Base-by-base conservation (phyloP, 2,888 invertebrate genomes). In the Drosophila atroscutellata region DNA sequence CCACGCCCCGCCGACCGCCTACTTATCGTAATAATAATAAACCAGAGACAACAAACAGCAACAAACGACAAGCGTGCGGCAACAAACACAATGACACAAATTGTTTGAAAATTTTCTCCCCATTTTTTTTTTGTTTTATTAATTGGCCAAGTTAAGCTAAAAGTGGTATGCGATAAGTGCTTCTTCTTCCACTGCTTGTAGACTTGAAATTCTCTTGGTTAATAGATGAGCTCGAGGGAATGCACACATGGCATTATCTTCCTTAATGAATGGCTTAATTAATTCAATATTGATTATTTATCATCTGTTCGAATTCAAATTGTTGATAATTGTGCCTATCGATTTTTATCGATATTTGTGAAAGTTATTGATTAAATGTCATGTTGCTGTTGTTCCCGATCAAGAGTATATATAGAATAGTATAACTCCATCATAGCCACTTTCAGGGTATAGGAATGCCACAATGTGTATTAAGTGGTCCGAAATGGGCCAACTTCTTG, bases 11-110 rank as follows among this genome's bases (percentile, higher is more conserved):
- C 15, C 50, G 50, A n/a, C 34, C 32, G 34, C 42, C 34, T n/a
- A 65, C 39, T 39, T 56, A 65, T 65, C 55, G 55, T 36, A 30
- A 65, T 50, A 65, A 64, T 42, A 56, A 67, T 65, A 65, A 67
- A 8, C 26, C 49, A 67, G 39, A 34, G 65, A 66, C 64, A 66
- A 55, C 54, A 54, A 26, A 45, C 45, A 8, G 8, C 45, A 45
- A 13, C 20, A 2, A 66, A 15, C 50, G 30, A 51, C 13, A 51
- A 64, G 42, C 20, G 20, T 42, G 20, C 20, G 20, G 20, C 30
- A 30, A 30, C 20, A 24, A 45, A 8, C 45, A 45, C 45, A 45
- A 45, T 45, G 45, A 45, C 45, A 45, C 15, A 15, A 45, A 45
- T 45, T 45, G 45, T 45, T 15, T 1, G 24, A 45, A 24, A 24